phyloP scores from a whole-genome alignment of 1,140 invertebrate species.

The Archivesica marissinica region DNA sequence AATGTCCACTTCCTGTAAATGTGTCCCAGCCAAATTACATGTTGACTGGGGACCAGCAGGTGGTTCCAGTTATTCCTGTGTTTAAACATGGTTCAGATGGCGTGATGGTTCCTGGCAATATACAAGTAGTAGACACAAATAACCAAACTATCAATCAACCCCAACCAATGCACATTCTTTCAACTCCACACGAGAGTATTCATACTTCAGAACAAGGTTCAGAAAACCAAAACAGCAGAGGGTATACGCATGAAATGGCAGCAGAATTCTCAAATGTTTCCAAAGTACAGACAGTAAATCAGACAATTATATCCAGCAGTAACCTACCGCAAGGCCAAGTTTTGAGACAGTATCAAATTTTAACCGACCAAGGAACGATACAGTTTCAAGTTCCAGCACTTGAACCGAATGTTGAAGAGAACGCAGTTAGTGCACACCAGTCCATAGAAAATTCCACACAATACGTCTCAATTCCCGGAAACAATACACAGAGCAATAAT shows the following conservation, averaged over 20 bases:
- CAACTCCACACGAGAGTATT: not conserved
- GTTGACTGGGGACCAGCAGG: not conserved
- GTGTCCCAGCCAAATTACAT: constrained; percentile 6
- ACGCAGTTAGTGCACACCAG: not conserved
- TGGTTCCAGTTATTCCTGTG: constrained; percentile 9
- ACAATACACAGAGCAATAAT: not conserved
- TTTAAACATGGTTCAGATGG: constrained; percentile 1
- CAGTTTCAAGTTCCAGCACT: not conserved
- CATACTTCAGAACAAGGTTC: not conserved
- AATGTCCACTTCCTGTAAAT: not conserved
- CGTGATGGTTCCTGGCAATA: not conserved
- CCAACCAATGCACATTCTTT: not conserved
- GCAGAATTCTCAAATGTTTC: not conserved
- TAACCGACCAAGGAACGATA: not conserved
- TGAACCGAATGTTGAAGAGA: not conserved
- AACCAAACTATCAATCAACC: not conserved
- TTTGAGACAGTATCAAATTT: not conserved
- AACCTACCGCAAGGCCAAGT: not conserved
- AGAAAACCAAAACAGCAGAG: not conserved
- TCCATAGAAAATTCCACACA: not conserved
- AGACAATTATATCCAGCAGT: not conserved
- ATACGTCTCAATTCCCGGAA: not conserved
- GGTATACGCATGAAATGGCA: not conserved
- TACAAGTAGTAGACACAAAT: not conserved
- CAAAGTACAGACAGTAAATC: not conserved